Percentiles rank a stretch among this genome's conserved stretches.
phyloP scores from a whole-genome alignment of 2,888 invertebrate genomes.

The Stratiomys singularior region DNA sequence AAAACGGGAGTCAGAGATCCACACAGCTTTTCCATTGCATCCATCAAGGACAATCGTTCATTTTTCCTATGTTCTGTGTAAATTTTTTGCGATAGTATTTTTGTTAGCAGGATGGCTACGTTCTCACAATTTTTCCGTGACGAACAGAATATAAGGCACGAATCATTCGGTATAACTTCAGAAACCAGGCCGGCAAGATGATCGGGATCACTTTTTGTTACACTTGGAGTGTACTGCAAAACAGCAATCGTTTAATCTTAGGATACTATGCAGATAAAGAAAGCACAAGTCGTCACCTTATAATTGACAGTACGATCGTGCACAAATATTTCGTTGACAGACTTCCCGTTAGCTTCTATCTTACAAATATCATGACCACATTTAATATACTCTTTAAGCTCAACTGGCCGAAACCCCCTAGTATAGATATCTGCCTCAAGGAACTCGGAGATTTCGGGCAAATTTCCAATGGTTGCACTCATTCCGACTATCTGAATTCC shows the following conservation, averaged over 20 bases:
- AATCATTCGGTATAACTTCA: slow-evolving; percentile 82
- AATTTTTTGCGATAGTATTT: slow-evolving; percentile 69
- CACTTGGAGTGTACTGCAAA: slow-evolving; percentile 71
- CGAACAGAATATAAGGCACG: slow-evolving; percentile 93
- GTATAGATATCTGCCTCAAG: slow-evolving; percentile 84
- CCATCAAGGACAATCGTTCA: slow-evolving; percentile 72
- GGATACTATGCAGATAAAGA: too few species aligned
- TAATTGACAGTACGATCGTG: slow-evolving; percentile 68
- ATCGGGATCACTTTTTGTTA: slow-evolving; percentile 79
- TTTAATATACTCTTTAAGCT: slow-evolving; percentile 85
- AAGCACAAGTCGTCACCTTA: too few species aligned
- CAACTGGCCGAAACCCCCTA: slow-evolving; percentile 89
- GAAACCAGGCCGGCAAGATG: slow-evolving; percentile 80
- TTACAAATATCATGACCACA: slow-evolving; percentile 71
- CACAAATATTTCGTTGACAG: slow-evolving; percentile 68
- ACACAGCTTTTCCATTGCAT: slow-evolving; percentile 74
- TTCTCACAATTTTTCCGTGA: slow-evolving; percentile 93
- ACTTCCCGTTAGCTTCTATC: slow-evolving; percentile 67
- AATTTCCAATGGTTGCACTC: slow-evolving; percentile 97
- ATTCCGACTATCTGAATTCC: slow-evolving; percentile 91
- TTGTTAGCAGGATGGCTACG: slow-evolving; percentile 80
- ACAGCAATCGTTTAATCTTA: background rate
- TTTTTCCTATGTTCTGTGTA: slow-evolving; percentile 68
- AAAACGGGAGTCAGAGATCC: slow-evolving; percentile 75
- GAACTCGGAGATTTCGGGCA: slow-evolving; percentile 82